These are phyloP conservation scores for Drosophila kohkoa DNA, from an alignment of 1,140 invertebrate genomes.

Conservation along the genomic window DNA sequence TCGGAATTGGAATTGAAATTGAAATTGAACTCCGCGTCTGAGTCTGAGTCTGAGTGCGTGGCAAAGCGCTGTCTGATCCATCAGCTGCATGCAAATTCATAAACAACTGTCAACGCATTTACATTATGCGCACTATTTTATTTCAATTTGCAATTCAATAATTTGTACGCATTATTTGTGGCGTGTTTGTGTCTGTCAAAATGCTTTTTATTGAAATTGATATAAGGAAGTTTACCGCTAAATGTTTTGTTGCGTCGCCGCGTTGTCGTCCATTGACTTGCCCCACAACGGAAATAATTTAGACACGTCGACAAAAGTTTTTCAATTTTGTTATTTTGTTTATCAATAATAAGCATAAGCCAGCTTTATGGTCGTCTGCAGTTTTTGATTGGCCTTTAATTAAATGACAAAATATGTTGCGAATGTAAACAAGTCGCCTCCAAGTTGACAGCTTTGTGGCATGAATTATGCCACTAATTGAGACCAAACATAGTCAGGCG, in stretches of 20 bases:
- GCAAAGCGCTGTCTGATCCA: conserved; percentile 14
- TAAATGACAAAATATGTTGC: conserved; percentile 81
- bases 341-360: conserved; percentile 55
- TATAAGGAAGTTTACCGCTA: conserved; percentile 78
- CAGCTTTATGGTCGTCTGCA: conserved; percentile 59
- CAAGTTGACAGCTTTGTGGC: conserved; percentile 49
- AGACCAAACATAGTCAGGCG: conserved; percentile 62
- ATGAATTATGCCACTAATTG: conserved; percentile 79
- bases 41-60: background rate
- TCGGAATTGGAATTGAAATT: conserved; percentile 29
- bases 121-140: conserved; percentile 66
- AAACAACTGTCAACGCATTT: conserved; percentile 66
- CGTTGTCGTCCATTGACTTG: conserved; percentile 65
- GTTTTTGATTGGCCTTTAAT: conserved; percentile 76
- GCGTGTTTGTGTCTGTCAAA: conserved; percentile 38
- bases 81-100: conserved; percentile 61
- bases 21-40: conserved; percentile 20
- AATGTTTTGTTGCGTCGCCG: conserved; percentile 9
- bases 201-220: conserved; percentile 77
- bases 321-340: conserved; percentile 49
- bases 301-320: conserved; percentile 57
- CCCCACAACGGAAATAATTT: conserved; percentile 71
- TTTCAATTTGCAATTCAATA: conserved; percentile 82
- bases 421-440: conserved; percentile 65
- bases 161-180: conserved; percentile 77